Conservation (phyloP, 2,888 invertebrate genomes). For the Busseola fusca region DNA sequence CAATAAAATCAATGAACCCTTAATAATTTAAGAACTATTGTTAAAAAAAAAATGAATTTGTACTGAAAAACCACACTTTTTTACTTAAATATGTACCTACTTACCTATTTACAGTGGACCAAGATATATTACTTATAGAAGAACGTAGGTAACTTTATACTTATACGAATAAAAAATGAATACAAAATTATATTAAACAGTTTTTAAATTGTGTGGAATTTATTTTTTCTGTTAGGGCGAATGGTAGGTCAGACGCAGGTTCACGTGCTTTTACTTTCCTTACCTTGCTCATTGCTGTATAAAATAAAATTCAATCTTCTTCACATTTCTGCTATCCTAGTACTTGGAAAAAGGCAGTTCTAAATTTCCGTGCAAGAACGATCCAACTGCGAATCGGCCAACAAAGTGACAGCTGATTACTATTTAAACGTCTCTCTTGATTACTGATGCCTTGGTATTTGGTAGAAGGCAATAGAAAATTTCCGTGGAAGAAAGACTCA, state of each 20-base stretch:
- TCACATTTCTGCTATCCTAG: constrained; percentile 7
- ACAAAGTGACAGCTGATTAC: neutral
- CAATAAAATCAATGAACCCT: too few species aligned
- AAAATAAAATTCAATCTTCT: neutral
- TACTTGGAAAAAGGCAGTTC: neutral
- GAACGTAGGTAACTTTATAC: too few species aligned
- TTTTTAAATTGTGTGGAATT: neutral
- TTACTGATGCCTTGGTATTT: constrained; percentile 15
- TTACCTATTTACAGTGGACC: too few species aligned
- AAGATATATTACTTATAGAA: too few species aligned
- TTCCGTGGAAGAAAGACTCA: constrained; percentile 25
- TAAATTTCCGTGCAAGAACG: constrained; percentile 27
- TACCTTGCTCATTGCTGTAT: neutral
- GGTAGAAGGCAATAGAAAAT: neutral
- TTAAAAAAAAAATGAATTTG: too few species aligned
- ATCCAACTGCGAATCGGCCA: constrained; percentile 2
- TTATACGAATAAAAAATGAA: neutral
- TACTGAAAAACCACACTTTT: too few species aligned
- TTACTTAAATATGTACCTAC: too few species aligned
- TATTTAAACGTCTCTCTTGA: neutral
- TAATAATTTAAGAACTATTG: too few species aligned
- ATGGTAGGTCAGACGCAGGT: neutral
- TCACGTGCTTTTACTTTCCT: neutral
- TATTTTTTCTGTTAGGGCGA: neutral
- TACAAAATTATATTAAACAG: neutral